Evolutionary conservation across 2,113 vertebrate genomes (phyloP).

Genomic region (Lophius piscatorius): DNA sequence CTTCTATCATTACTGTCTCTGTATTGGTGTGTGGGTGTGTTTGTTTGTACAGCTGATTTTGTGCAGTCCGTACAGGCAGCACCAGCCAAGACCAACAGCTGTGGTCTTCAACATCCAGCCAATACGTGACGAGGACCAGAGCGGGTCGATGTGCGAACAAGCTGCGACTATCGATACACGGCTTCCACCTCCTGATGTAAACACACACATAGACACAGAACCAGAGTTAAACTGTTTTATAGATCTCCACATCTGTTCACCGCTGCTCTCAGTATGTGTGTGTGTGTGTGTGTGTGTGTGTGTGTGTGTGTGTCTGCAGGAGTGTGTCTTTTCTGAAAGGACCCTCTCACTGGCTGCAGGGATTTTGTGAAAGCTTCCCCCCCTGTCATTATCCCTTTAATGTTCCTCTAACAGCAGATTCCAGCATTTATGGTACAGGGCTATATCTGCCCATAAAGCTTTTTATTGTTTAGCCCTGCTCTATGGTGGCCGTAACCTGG

Average conservation of each 20-base stretch:
- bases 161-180: conserved; percentile 57
- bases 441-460: conserved; percentile 78
- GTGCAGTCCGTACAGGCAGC: conserved; percentile 50
- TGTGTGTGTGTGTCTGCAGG: conserved; percentile 9
- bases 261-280: conserved; percentile 13
- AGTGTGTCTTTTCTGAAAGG: conserved; percentile 38
- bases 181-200: conserved; percentile 39
- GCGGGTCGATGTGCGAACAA: conserved; percentile 66
- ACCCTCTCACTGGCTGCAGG: conserved; percentile 50
- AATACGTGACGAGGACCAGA: conserved; percentile 62
- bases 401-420: conserved; percentile 74
- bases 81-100: conserved; percentile 66
- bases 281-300: conserved; percentile 8
- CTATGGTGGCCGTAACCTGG: conserved; percentile 77
- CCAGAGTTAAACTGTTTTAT: conserved; percentile 48
- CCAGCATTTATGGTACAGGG: conserved; percentile 80
- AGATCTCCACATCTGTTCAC: conserved; percentile 32
- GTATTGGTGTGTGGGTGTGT: conserved; percentile 24
- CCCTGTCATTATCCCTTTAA: conserved; percentile 76
- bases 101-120: conserved; percentile 53
- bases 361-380: conserved; percentile 63
- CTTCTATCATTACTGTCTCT: conserved; percentile 35
- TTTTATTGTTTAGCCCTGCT: conserved; percentile 74
- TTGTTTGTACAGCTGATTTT: conserved; percentile 78
- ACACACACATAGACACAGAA: conserved; percentile 23